Base-by-base conservation (phyloP, 2,113 vertebrate species). In the Nothoprocta perdicaria region DNA sequence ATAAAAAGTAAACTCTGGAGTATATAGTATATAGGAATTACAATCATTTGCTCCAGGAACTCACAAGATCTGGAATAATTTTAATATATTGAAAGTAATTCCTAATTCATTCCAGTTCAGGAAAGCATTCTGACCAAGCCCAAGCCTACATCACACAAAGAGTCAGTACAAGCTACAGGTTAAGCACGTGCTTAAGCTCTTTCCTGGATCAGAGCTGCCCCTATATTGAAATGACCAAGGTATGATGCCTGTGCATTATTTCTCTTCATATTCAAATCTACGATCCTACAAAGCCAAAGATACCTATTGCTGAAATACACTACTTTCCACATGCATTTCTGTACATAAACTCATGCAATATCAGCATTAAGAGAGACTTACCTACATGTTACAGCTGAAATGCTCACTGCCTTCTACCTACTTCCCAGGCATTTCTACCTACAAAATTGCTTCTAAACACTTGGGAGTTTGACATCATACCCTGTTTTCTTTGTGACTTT, bases 271-370 rank as follows among this genome's bases (percentile, higher is more conserved):
- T 78, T 86, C 79, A 84, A 77, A 81, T 76, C 89, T 91, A 83
- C 19, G 81, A 79, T 86, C 61, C 91, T 94, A 95, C 67, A 72
- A 91, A 93, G 92, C 61, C 86, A 75, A 75, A 86, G 79, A 17
- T 33, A 93, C 76, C 83, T 95, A 93, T 38, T 82, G 91, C 67
- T 73, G 83, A 80, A 66, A 31, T 53, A 63, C 57, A 62, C 19
- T 88, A 92, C 90, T 75, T 93, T 89, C 69, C 75, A 94, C 96
- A 96, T 96, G 95, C 95, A 96, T 96, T 96, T 96, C 92, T 96
- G 83, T 97, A 97, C 93, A 96, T 91, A 78, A 86, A 94, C 62
- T 95, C 96, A 96, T 96, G 96, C 96, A 97, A 94, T 86, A 95
- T 53, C 91, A 80, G 94, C 92, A 79, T 92, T 89, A 89, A 92